phyloP scores from a whole-genome alignment of 2,797 vertebrate genomes.

The Pangasius larnaudii region DNA sequence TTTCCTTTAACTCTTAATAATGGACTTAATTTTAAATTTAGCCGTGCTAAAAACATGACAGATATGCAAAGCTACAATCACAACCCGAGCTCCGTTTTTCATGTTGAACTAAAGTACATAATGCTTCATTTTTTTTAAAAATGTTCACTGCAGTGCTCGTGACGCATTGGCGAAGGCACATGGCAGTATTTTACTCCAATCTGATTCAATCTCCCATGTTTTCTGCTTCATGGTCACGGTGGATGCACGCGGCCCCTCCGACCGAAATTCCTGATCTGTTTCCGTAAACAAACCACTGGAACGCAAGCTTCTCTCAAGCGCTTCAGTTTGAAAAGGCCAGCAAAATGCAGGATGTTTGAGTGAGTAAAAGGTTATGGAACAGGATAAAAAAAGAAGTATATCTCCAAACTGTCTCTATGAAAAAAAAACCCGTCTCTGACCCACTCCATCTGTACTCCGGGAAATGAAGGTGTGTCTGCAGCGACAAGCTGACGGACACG shows the following conservation, averaged over 20 bases:
- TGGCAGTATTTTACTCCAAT: slow-evolving; percentile 1
- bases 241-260: neutral
- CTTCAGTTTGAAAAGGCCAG: neutral
- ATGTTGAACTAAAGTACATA: neutral
- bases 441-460: neutral
- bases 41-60: neutral
- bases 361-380: neutral
- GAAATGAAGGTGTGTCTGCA: neutral
- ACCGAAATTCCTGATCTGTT: slow-evolving; percentile 19
- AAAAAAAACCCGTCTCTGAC: neutral
- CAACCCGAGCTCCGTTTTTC: neutral
- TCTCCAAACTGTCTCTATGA: neutral
- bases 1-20: neutral
- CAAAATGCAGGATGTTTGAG: neutral
- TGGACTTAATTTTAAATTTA: neutral
- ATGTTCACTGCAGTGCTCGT: neutral
- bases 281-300: slow-evolving; percentile 33
- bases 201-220: neutral
- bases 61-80: neutral
- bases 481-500: neutral
- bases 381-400: neutral
- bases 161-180: neutral
- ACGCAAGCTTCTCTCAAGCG: slow-evolving; percentile 1
- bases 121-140: neutral
- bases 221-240: neutral